Conservation (phyloP, 2,113 vertebrate genomes). For the Onychostruthus taczanowskii region DNA sequence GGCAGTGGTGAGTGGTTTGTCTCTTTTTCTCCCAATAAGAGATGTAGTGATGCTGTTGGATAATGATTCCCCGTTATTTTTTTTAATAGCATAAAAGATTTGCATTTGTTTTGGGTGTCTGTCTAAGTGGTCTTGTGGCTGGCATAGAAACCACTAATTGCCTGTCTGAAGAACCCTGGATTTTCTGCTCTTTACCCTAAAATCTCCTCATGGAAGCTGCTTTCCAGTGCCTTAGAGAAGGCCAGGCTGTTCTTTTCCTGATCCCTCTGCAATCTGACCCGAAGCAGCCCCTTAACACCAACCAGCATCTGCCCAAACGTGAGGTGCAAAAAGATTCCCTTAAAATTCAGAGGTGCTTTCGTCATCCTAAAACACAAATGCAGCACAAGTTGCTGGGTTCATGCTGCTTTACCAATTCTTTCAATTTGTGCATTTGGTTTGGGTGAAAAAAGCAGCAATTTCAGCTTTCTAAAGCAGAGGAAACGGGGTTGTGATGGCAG, state of each 20-base stretch:
- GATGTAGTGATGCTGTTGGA: not conserved
- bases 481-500: not conserved
- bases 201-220: not conserved
- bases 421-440: not conserved
- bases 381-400: not conserved
- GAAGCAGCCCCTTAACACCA: not conserved
- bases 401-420: not conserved
- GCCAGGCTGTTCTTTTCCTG: not conserved
- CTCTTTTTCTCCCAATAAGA: not conserved
- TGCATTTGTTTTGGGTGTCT: not conserved
- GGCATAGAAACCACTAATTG: not conserved
- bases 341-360: not conserved
- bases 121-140: not conserved
- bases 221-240: not conserved
- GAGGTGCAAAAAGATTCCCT: not conserved
- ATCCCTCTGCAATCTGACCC: not conserved
- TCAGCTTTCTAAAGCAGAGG: not conserved
- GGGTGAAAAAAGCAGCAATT: not conserved
- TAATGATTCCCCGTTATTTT: not conserved
- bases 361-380: not conserved
- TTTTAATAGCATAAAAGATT: not conserved
- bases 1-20: not conserved
- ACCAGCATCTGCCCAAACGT: fast-evolving
- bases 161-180: not conserved
- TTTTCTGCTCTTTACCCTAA: not conserved